Conservation (phyloP, 2,113 vertebrate genomes). For the Psettodes erumei region DNA sequence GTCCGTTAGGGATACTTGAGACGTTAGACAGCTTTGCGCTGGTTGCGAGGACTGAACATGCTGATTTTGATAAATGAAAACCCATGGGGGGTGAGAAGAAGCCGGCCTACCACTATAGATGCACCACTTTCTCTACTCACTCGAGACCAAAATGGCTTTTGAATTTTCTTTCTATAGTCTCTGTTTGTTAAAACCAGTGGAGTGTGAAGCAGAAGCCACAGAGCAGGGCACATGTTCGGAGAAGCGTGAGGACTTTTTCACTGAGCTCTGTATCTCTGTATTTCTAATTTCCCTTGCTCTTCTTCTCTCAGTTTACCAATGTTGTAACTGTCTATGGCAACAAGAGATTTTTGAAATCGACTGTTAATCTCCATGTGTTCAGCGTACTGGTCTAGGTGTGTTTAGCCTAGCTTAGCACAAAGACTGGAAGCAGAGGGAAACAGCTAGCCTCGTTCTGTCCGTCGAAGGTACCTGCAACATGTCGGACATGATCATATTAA, state of each 20-base stretch:
- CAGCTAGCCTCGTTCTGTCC: too few species aligned
- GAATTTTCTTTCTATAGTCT: too few species aligned
- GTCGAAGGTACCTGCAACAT: neutral
- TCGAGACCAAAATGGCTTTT: too few species aligned
- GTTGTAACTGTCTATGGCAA: neutral
- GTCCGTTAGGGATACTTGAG: neutral
- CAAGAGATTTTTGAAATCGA: neutral
- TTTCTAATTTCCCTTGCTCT: neutral
- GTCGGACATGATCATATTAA: neutral
- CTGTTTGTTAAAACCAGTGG: neutral
- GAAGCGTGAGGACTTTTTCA: neutral
- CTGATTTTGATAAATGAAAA: neutral
- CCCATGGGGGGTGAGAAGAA: neutral
- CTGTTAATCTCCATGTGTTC: too few species aligned
- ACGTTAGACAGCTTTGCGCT: neutral
- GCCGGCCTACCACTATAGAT: neutral
- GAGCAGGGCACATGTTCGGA: neutral
- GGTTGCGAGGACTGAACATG: neutral
- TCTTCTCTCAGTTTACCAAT: neutral
- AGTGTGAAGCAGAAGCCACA: neutral
- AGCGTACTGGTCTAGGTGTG: neutral
- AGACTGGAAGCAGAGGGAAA: too few species aligned
- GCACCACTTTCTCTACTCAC: too few species aligned
- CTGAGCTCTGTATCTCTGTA: neutral
- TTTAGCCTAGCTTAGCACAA: neutral